Evolutionary conservation across 2,797 vertebrate species (phyloP).

Genomic region (Buphagus erythrorhynchus): DNA sequence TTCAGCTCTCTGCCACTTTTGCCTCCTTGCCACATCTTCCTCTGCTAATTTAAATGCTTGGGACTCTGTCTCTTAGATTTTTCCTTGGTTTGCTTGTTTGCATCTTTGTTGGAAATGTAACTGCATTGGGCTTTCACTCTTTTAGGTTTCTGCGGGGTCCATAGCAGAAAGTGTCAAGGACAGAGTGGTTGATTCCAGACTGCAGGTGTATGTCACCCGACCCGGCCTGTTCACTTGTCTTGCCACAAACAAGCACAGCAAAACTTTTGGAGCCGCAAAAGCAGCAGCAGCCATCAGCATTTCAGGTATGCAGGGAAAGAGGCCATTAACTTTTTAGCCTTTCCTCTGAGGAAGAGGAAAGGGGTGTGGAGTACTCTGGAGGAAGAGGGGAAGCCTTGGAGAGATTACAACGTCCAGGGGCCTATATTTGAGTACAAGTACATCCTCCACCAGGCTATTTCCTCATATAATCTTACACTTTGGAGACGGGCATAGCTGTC

Average conservation of each 20-base stretch:
- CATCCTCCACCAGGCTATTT: not conserved
- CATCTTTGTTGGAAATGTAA: not conserved
- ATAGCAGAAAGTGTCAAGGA: conserved; percentile 87
- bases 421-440: not conserved
- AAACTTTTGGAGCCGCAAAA: conserved; percentile 90
- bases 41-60: not conserved
- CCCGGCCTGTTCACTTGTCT: conserved; percentile 93
- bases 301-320: conserved; percentile 78
- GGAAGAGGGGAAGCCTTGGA: not conserved
- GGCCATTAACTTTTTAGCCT: not conserved
- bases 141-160: conserved; percentile 87
- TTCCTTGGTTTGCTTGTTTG: not conserved
- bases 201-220: conserved; percentile 86
- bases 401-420: not conserved
- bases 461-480: conserved; percentile 21
- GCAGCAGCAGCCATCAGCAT: conserved; percentile 89
- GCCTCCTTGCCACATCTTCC: not conserved
- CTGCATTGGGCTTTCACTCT: not conserved
- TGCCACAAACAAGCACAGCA: conserved; percentile 91
- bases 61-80: not conserved
- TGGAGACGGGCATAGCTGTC: conserved; percentile 6
- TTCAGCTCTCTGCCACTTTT: not conserved
- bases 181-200: conserved; percentile 86
- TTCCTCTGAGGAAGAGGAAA: not conserved
- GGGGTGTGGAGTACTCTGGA: not conserved